phyloP scores from a whole-genome alignment of 2,113 vertebrate species.

The Numida meleagris region DNA sequence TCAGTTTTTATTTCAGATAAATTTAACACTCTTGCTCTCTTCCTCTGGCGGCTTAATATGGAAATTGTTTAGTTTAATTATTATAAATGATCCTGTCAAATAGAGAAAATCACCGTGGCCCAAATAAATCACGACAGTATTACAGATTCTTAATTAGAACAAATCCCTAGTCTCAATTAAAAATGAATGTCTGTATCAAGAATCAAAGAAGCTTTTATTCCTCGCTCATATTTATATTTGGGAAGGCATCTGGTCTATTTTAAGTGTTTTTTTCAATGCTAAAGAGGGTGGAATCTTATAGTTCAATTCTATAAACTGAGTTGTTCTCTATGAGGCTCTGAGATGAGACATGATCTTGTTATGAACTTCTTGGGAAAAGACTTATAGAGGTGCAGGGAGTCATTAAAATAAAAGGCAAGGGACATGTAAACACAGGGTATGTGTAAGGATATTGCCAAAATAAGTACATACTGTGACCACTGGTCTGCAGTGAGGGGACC shows the following conservation, averaged over 20 bases:
- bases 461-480: not conserved
- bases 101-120: not conserved
- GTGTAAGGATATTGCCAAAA: not conserved
- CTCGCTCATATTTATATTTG: not conserved
- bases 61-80: slow-evolving; percentile 34
- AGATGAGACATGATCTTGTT: not conserved
- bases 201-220: not conserved
- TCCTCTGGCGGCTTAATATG: not conserved
- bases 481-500: not conserved
- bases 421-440: not conserved
- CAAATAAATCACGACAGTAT: not conserved
- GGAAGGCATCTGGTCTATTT: not conserved
- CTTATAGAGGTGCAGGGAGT: not conserved
- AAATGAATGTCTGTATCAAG: not conserved
- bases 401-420: not conserved
- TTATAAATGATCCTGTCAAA: slow-evolving; percentile 36
- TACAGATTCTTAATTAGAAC: slow-evolving; percentile 31
- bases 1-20: not conserved
- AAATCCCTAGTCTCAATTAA: slow-evolving; percentile 34
- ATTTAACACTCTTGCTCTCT: not conserved
- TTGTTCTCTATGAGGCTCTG: not conserved
- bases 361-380: not conserved
- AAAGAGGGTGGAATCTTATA: not conserved
- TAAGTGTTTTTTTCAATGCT: not conserved
- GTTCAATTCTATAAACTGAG: not conserved